A percentile compares a stretch with the other conserved stretches of the same genome.
Evolutionary conservation across 2,797 vertebrate genomes (phyloP).

Genomic region (Chelon auratus): DNA sequence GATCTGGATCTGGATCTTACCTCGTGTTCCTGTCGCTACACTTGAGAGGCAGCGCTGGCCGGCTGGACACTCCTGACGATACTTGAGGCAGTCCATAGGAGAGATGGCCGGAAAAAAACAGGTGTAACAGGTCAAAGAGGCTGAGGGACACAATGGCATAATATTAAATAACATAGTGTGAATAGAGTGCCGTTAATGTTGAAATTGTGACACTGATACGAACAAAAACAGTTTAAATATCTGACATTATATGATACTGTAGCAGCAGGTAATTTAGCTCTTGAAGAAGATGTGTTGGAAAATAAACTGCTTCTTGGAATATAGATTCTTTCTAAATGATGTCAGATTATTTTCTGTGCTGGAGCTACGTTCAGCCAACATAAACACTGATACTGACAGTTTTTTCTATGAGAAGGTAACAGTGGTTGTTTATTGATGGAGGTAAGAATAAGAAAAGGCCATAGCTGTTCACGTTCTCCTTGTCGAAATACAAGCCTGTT

Average conservation of each 20-base stretch:
- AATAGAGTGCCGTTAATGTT: background rate
- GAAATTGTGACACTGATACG: background rate
- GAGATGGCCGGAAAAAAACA: constrained; percentile 85
- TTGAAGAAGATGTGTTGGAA: background rate
- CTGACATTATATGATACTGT: background rate
- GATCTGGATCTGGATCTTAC: constrained; percentile 66
- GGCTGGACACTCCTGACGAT: constrained; percentile 77
- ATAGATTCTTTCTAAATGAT: background rate
- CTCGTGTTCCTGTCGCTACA: constrained; percentile 69
- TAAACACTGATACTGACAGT: too few relatives aligned
- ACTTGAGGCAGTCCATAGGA: constrained; percentile 84
- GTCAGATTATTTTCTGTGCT: background rate
- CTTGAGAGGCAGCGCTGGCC: constrained; percentile 84
- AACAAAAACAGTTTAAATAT: background rate
- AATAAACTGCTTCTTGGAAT: too few relatives aligned
- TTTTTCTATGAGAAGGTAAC: background rate
- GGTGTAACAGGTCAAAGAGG: constrained; percentile 80
- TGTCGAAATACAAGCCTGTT: too few relatives aligned
- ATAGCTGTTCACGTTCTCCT: too few relatives aligned
- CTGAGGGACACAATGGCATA: constrained; percentile 43
- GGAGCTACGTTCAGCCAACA: too few relatives aligned
- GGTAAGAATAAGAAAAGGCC: too few relatives aligned
- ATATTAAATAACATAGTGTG: background rate
- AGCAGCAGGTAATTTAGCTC: background rate
- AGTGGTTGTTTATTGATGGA: background rate